Conservation (phyloP, 2,888 invertebrate species). For the Platyscelio sp. region DNA sequence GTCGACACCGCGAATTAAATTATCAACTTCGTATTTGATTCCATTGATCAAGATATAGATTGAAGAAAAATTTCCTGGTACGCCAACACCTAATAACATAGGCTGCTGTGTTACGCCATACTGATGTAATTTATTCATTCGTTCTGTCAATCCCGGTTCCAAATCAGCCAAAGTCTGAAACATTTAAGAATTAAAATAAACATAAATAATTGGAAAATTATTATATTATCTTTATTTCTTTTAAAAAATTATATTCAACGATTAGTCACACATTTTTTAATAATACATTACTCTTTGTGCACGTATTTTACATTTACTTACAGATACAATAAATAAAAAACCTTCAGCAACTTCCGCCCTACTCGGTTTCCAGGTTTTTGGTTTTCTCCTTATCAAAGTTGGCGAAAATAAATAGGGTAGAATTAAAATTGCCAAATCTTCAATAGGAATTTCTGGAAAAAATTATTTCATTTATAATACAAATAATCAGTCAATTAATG, state of each 20-base stretch:
- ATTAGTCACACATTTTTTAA: no score
- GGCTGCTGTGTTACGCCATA: slow-evolving; percentile 8
- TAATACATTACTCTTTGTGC: no score
- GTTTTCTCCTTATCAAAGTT: slow-evolving; percentile 2
- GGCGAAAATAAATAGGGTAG: slow-evolving; percentile 1
- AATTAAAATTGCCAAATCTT: background rate
- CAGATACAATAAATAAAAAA: slow-evolving; percentile 8
- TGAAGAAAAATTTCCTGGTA: background rate
- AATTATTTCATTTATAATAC: no score
- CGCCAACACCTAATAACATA: background rate
- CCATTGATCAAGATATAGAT: background rate
- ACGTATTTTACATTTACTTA: background rate
- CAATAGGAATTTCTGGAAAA: background rate
- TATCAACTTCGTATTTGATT: slow-evolving; percentile 12
- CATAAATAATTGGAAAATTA: background rate
- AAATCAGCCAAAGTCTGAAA: slow-evolving; percentile 2
- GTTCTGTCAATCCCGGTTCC: background rate
- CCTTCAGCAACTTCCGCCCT: slow-evolving; percentile 15
- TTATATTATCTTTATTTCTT: no score
- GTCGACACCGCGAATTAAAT: slow-evolving; percentile 19
- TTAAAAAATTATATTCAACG: no score
- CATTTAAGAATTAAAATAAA: background rate
- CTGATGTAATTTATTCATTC: background rate
- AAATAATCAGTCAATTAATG: no score
- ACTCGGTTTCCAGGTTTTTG: slow-evolving; percentile 18